Base-by-base conservation (phyloP, 2,113 vertebrate genomes). In the Petromus typicus region DNA sequence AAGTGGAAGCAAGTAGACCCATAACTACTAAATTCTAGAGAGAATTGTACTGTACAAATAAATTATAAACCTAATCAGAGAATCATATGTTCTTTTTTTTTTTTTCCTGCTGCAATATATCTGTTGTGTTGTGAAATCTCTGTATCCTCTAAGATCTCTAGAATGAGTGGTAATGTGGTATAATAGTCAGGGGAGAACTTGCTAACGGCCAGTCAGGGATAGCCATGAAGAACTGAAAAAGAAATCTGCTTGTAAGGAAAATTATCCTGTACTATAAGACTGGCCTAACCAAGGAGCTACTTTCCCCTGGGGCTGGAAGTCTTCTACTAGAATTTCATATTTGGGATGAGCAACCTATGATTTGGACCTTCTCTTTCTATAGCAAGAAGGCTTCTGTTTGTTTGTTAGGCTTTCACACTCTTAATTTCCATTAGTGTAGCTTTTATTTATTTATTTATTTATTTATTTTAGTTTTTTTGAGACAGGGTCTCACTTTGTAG, bases 171-270 rank as follows among this genome's bases (percentile, higher is more conserved):
- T 4, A 17, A 7, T 18, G 32, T 54, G 59, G 18, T 4, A 18
- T 51, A 22, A 30, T 0, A 30, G 43, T 17, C 14, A 23, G 51
- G 34, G 43, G 27, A 59, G 16, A 89, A 32, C 1, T 4, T 69
- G 11, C 3, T 0, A 51, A 66, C 18, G 4, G 0, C 30, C 27
- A n/a, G 22, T 5, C 34, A 45, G 25, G 14, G 34, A 17, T 34
- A 13, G 4, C 10, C 4, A 6, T 10, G 11, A 69, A 78, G 18
- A 22, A 43, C 18, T 56, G 10, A 30, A 51, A 54, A 54, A 85
- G 57, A 6, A 54, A 83, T 2, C 57, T 61, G 17, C 5, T 66
- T 79, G 17, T 75, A 27, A 3, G 51, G 34, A 75, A 14, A 71
- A 64, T 0, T 34, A 63, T 43, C 18, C 69, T 40, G 34, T 43